phyloP scores from a whole-genome alignment of 1,140 invertebrate genomes.

The Plectrocnemia conspersa region DNA sequence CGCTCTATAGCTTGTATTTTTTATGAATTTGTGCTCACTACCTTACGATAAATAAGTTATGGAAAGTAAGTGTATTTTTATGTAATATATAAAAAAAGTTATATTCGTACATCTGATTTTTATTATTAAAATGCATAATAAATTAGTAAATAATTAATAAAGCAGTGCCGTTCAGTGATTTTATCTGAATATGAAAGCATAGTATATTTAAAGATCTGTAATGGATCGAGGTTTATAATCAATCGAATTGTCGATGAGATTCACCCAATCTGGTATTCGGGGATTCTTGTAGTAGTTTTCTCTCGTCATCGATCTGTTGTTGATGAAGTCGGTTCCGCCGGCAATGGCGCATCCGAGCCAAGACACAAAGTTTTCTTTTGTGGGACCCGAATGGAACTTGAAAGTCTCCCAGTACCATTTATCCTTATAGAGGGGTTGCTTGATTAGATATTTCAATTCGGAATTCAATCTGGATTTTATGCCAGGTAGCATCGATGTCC shows the following conservation, averaged over 20 bases:
- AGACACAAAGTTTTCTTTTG: slow-evolving; percentile 73
- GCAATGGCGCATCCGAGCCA: slow-evolving; percentile 69
- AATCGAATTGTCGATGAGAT: slow-evolving; percentile 59
- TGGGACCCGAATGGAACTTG: slow-evolving; percentile 72
- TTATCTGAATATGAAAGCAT: no score
- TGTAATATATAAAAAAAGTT: no score
- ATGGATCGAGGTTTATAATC: neutral
- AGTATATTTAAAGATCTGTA: neutral
- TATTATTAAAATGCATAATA: no score
- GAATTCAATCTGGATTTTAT: slow-evolving; percentile 68
- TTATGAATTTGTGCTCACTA: no score
- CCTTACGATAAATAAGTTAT: no score
- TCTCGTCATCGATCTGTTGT: slow-evolving; percentile 65
- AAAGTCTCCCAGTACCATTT: slow-evolving; percentile 64
- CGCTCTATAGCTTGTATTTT: no score
- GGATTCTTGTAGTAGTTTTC: slow-evolving; percentile 69
- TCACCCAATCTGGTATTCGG: slow-evolving; percentile 77
- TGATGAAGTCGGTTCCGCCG: slow-evolving; percentile 74
- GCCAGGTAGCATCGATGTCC: slow-evolving; percentile 75
- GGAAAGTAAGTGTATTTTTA: no score
- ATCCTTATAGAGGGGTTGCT: slow-evolving; percentile 60
- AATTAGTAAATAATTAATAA: no score
- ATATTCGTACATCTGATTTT: no score
- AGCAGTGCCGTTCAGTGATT: no score
- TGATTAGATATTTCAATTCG: slow-evolving; percentile 66